These are phyloP conservation scores for Lindbergichthys nudifrons DNA, from an alignment of 2,797 vertebrate species.

Conservation along the genomic window DNA sequence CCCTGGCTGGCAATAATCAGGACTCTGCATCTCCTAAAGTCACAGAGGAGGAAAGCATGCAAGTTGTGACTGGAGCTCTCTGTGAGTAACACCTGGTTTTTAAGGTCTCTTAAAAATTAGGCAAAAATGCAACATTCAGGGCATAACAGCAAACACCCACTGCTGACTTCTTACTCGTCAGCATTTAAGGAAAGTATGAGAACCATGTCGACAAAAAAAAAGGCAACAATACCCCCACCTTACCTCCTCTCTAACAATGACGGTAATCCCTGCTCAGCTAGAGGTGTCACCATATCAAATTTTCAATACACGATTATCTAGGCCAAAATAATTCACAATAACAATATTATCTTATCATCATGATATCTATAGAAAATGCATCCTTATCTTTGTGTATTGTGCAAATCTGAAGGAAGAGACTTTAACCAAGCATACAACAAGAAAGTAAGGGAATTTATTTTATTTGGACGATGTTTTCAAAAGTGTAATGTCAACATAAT, in stretches of 20 bases:
- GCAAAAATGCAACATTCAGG: slow-evolving; percentile 12
- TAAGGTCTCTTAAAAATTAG: slow-evolving; percentile 12
- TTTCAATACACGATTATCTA: too few relatives aligned
- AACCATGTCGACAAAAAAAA: slow-evolving; percentile 32
- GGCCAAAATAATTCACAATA: too few relatives aligned
- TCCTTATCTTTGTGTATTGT: too few relatives aligned
- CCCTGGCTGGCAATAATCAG: slow-evolving; percentile 37
- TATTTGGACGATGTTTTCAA: too few relatives aligned
- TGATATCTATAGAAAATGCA: too few relatives aligned
- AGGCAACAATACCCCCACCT: slow-evolving; percentile 6
- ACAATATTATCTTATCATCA: too few relatives aligned
- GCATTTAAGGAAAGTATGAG: slow-evolving; percentile 49
- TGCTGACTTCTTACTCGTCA: slow-evolving; percentile 51
- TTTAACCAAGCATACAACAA: too few relatives aligned
- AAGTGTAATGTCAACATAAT: too few relatives aligned
- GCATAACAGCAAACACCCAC: slow-evolving; percentile 7
- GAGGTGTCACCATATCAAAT: too few relatives aligned
- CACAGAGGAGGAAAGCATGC: slow-evolving; percentile 26
- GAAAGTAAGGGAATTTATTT: too few relatives aligned
- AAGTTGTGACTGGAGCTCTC: slow-evolving; percentile 24
- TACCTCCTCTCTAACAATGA: slow-evolving; percentile 6
- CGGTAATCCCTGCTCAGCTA: slow-evolving; percentile 25
- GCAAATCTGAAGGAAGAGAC: too few relatives aligned
- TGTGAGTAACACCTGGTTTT: slow-evolving; percentile 16
- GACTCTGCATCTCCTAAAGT: slow-evolving; percentile 45